Evolutionary conservation across 2,888 invertebrate species (phyloP), one percentile per base, ranked within the genome.

Genomic region (Kryphioiulus occultus): DNA sequence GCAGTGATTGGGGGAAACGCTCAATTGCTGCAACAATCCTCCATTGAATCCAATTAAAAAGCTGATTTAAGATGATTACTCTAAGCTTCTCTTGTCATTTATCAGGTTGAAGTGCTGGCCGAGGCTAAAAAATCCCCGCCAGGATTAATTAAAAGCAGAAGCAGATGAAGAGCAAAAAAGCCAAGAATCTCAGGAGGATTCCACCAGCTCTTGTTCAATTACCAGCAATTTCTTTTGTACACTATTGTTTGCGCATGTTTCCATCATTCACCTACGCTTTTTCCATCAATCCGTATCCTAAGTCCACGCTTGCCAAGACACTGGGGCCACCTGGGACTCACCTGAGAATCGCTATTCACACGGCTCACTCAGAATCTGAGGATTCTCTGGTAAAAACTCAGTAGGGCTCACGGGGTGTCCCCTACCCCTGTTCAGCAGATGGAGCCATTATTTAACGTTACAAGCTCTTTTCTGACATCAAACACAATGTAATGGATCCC

Each of bases 21-120:
- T 78, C 15, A 12, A 12, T 30, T 15, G 78, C 26, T 9, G 30
- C 26, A 30, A 30, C 78, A 78, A 78, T 78, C 78, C 78, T 15
- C 26, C 78, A 78, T 78, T 78, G 78, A 78, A 78, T 78, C 78
- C 78, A 78, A 78, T 78, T 78, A 78, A 78, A 78, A 78, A 78
- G 26, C 78, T 78, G 78, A 78, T 78, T 78, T 30, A 78, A 78
- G 78, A 78, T 78, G 78, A 78, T 78, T 78, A 78, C 78, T 78
- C 78, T 78, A 78, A 78, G 78, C 78, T 30, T 1, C 78, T 30
- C 30, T 15, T 78, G 78, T 78, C 78, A 78, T 78, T 78, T 78
- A 78, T 78, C 78, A 78, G 78, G 78, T 15, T 78, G 78, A 30
- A 78, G 78, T 30, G 78, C 78, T 78, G 78, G 78, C 78, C 78